Conservation (phyloP, 2,113 vertebrate genomes). For the Albula goreensis region DNA sequence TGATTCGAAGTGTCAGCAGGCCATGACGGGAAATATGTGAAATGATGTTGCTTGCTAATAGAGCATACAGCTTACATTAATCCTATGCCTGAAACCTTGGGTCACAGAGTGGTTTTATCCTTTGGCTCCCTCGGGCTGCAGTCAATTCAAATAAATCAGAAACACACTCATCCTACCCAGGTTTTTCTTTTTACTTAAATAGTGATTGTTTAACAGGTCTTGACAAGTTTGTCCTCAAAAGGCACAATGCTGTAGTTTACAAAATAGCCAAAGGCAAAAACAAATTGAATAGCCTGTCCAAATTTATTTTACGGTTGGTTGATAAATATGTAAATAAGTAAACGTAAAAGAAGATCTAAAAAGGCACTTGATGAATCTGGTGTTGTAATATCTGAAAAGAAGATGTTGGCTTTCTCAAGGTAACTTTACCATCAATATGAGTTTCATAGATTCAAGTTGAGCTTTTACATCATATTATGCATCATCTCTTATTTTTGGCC, state of each 20-base stretch:
- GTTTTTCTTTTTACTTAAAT: background rate
- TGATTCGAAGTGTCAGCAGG: background rate
- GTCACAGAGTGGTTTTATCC: background rate
- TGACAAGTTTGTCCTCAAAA: constrained; percentile 8
- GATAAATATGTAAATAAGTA: background rate
- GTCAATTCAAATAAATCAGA: background rate
- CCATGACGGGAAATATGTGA: no score
- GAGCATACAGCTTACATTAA: background rate
- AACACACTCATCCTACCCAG: background rate
- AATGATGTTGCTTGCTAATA: background rate
- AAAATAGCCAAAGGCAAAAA: constrained; percentile 7
- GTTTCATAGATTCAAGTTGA: background rate
- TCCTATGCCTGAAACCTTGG: background rate
- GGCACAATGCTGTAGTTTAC: background rate
- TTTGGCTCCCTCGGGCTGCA: background rate
- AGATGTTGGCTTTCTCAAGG: background rate
- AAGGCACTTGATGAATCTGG: background rate
- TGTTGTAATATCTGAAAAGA: background rate
- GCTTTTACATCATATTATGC: background rate
- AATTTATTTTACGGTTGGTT: background rate
- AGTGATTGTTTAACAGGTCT: background rate
- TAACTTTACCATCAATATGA: background rate
- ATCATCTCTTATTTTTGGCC: background rate
- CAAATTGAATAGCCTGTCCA: background rate
- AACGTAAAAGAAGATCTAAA: background rate